Conservation (phyloP, 2,888 invertebrate genomes). For the Agriopis aurantiaria region DNA sequence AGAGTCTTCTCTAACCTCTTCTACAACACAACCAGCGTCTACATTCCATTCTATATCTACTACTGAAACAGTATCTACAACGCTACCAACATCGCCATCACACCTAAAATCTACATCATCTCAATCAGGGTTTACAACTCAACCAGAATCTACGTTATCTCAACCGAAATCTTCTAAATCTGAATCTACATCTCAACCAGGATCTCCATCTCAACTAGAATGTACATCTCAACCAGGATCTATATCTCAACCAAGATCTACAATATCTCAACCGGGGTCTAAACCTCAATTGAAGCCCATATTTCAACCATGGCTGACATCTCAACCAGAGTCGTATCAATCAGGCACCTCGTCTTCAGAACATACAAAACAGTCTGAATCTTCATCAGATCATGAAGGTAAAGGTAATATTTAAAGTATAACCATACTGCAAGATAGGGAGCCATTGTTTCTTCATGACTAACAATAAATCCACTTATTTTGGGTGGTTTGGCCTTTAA, state of each 20-base stretch:
- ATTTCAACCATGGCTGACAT: neutral
- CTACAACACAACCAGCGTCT: neutral
- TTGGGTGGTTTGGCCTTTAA: too few species aligned
- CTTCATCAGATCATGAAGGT: slow-evolving; percentile 1
- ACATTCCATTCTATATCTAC: neutral
- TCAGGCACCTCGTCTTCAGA: neutral
- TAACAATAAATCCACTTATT: too few species aligned
- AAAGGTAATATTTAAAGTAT: neutral
- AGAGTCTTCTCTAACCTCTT: neutral
- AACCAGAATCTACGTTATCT: neutral
- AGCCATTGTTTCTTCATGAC: too few species aligned
- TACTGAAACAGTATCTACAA: neutral
- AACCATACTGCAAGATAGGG: too few species aligned
- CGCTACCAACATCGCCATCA: neutral
- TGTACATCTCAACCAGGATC: neutral
- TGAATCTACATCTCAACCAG: neutral
- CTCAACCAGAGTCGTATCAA: neutral
- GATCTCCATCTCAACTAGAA: neutral
- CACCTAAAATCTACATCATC: neutral
- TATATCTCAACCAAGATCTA: neutral
- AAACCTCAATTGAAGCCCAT: neutral
- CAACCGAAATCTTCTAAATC: neutral
- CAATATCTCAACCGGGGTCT: neutral
- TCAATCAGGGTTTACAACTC: neutral
- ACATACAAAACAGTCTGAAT: too few species aligned